phyloP scores from a whole-genome alignment of 2,113 vertebrate genomes.

The Melospiza georgiana region DNA sequence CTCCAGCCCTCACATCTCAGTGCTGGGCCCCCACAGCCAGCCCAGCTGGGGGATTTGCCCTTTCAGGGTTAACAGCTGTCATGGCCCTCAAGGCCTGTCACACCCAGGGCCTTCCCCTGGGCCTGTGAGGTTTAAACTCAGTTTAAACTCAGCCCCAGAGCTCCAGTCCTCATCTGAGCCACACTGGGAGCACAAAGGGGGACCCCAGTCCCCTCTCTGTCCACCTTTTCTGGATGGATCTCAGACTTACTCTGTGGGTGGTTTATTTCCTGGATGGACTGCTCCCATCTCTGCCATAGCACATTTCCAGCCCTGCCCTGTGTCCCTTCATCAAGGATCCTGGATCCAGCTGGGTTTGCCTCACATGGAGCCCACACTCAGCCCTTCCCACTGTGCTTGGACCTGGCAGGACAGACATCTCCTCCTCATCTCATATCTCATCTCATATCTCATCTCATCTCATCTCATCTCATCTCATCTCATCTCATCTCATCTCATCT shows the following conservation, averaged over 20 bases:
- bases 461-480: not conserved
- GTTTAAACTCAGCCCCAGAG: not conserved
- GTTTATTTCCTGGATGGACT: not conserved
- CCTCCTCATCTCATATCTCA: too few species aligned
- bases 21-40: not conserved
- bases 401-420: not conserved
- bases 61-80: not conserved
- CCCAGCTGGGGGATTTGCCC: not conserved
- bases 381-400: not conserved
- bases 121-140: not conserved
- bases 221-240: not conserved
- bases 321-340: not conserved
- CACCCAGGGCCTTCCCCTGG: not conserved
- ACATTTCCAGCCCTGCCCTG: not conserved
- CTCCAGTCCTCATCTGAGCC: not conserved
- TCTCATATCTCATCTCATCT: too few species aligned
- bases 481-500: too few species aligned
- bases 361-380: not conserved
- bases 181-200: not conserved
- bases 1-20: not conserved
- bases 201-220: not conserved
- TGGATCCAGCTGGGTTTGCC: not conserved
- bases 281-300: not conserved
- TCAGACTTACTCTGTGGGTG: not conserved
- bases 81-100: not conserved